phyloP scores from a whole-genome alignment of 1,140 invertebrate species.

The Aricia agestis region DNA sequence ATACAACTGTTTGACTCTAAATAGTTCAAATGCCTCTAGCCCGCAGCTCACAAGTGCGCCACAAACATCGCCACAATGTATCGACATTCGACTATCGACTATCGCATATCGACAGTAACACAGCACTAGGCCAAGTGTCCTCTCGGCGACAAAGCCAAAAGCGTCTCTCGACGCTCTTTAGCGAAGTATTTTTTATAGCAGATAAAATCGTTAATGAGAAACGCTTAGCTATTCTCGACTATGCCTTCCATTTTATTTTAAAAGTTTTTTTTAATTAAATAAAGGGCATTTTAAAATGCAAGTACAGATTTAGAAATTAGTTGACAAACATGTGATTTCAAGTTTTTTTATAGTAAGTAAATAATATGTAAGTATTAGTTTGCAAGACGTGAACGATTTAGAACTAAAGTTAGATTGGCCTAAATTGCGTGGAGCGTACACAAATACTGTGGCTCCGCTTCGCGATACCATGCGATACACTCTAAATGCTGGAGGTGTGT shows the following conservation, averaged over 20 bases:
- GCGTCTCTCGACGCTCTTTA: slow-evolving; percentile 1
- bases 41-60: too few species aligned
- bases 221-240: background rate
- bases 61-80: background rate
- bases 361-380: too few species aligned
- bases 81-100: background rate
- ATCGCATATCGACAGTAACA: slow-evolving; percentile 18
- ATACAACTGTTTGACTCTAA: background rate
- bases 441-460: too few species aligned
- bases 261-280: background rate
- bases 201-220: slow-evolving; percentile 32
- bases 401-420: too few species aligned
- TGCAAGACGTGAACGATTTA: too few species aligned
- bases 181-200: slow-evolving; percentile 28
- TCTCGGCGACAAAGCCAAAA: slow-evolving; percentile 30
- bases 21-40: background rate
- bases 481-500: too few species aligned
- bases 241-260: background rate
- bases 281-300: background rate
- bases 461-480: too few species aligned
- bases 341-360: too few species aligned
- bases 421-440: too few species aligned
- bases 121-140: slow-evolving; percentile 22
- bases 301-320: background rate
- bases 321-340: background rate